A percentile compares a stretch with the other conserved stretches of the same genome.
Conservation (phyloP, 1,140 invertebrate genomes). For the Drosophila ogumai region DNA sequence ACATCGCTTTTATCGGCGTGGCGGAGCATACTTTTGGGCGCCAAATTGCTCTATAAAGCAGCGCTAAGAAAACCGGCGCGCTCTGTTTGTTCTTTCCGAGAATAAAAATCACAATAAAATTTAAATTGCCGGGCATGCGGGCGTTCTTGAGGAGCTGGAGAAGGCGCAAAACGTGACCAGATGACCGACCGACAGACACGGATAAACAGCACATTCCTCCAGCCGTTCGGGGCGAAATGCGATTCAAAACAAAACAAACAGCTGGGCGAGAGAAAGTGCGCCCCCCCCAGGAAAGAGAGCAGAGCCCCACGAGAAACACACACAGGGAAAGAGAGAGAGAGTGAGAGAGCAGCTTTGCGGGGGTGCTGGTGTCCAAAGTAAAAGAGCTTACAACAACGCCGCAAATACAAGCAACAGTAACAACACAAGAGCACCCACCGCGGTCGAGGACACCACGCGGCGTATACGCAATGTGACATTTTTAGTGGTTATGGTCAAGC, state of each 20-base stretch:
- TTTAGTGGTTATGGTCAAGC: slow-evolving; percentile 83
- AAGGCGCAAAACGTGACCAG: slow-evolving; percentile 53
- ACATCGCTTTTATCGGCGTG: slow-evolving; percentile 27
- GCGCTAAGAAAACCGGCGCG: slow-evolving; percentile 3
- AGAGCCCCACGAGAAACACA: neutral
- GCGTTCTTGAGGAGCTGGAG: slow-evolving; percentile 14
- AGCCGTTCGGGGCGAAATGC: slow-evolving; percentile 37
- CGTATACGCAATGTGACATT: slow-evolving; percentile 81
- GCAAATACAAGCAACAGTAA: slow-evolving; percentile 25
- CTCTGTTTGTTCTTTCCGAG: slow-evolving; percentile 56
- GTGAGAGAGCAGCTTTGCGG: slow-evolving; percentile 35
- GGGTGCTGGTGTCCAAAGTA: slow-evolving; percentile 47
- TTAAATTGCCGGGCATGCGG: slow-evolving; percentile 65
- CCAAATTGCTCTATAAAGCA: slow-evolving; percentile 64
- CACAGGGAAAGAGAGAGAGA: neutral
- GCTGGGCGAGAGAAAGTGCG: slow-evolving; percentile 47
- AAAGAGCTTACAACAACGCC: slow-evolving; percentile 58
- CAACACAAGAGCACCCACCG: slow-evolving; percentile 25
- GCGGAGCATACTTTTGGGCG: slow-evolving; percentile 51
- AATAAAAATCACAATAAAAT: slow-evolving; percentile 79
- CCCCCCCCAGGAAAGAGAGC: slow-evolving; percentile 6
- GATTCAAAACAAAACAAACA: slow-evolving; percentile 81
- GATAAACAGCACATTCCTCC: slow-evolving; percentile 23
- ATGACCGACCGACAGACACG: slow-evolving; percentile 38
- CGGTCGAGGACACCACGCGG: slow-evolving; percentile 77